phyloP scores from a whole-genome alignment of 2,888 invertebrate species.

The Notocelia uddmanniana region DNA sequence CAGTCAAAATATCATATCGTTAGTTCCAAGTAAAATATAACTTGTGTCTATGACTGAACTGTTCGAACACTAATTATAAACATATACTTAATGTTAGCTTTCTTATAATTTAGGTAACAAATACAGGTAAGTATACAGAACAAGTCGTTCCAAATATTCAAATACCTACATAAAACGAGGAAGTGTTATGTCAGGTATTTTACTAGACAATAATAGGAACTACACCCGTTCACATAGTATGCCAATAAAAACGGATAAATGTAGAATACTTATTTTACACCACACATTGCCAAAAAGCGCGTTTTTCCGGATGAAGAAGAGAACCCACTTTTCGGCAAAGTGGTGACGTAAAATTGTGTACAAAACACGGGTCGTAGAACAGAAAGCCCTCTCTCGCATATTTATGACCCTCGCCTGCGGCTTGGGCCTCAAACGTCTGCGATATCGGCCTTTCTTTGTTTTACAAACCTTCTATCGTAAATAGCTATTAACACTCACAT shows the following conservation, averaged over 20 bases:
- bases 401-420: no score
- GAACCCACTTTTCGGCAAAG: no score
- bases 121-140: constrained; percentile 20
- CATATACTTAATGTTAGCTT: constrained; percentile 5
- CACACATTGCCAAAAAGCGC: no score
- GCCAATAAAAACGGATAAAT: background rate
- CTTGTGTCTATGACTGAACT: background rate
- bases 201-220: background rate
- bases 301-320: no score
- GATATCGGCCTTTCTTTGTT: no score
- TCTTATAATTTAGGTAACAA: constrained; percentile 29
- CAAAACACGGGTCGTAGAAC: no score
- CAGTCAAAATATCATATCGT: background rate
- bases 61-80: background rate
- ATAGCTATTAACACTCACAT: no score
- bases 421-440: no score
- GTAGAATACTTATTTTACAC: background rate
- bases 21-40: background rate
- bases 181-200: background rate
- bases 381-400: no score
- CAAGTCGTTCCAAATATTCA: background rate
- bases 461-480: no score
- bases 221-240: background rate
- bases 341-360: no score
- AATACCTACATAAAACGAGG: background rate